Base-by-base conservation (phyloP, 2,888 invertebrate genomes). In the Criorhina ranunculi region DNA sequence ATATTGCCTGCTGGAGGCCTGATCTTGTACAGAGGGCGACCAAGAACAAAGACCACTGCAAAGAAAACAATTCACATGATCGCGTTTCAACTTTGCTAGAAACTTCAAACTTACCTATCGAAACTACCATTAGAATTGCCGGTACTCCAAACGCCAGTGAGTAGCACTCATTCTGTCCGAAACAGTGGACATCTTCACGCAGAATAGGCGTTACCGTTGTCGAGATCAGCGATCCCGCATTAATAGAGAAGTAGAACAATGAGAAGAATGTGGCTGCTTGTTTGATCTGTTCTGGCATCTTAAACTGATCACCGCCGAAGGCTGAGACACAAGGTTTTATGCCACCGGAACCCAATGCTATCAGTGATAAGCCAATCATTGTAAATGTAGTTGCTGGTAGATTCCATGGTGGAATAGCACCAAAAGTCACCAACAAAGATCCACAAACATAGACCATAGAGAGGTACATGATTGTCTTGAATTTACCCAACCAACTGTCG, bases 241-340 rank as follows among this genome's bases (percentile, higher is more conserved):
- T 94, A 67, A 94, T 91, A 3, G 93, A 92, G 89, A 96, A 95
- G 91, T 97, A 97, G 88, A 96, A 95, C 2, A 96, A 91, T 19
- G 96, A 96, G 90, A 96, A 96, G 91, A 95, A 97, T 31, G 94
- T 91, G 0, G 94, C 93, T 49, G 96, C 92, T 88, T 95, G 94
- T 83, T 93, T 93, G 12, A 94, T 93, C 91, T 96, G 95, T 57
- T 93, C 92, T 0, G 94, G 94, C 46, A 94, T 88, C 12, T 92
- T 91, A 88, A 96, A 96, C 90, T 96, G 96, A 90, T 97, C 96
- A 0, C 96, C 96, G 2, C 96, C 96, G 89, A 96, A 96, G 0
- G 96, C 95, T 0, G 95, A 93, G 0, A 96, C 96, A 90, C 96
- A 96, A 0, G 96, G 96, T 88, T 96, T 97, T 86, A 97, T 96